Percentiles rank a stretch among this genome's conserved stretches.
phyloP scores from a whole-genome alignment of 2,797 vertebrate genomes.

The Meda fulgida region DNA sequence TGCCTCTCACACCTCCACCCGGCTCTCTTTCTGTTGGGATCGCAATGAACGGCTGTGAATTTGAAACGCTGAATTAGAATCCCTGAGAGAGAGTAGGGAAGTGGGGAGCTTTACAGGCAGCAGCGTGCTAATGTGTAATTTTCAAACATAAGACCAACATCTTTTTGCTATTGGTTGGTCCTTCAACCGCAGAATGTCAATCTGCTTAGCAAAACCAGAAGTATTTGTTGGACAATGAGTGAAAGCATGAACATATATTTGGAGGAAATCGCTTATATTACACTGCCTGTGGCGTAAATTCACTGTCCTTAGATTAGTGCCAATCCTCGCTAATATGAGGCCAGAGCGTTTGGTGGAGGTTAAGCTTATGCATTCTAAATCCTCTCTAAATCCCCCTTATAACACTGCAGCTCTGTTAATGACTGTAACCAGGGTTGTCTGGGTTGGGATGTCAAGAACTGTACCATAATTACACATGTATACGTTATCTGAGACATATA shows the following conservation, averaged over 20 bases:
- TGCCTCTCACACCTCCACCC: slow-evolving; percentile 22
- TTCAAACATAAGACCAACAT: slow-evolving; percentile 17
- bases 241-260: neutral
- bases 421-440: neutral
- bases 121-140: slow-evolving; percentile 33
- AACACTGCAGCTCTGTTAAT: slow-evolving; percentile 19
- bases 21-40: slow-evolving; percentile 39
- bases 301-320: slow-evolving; percentile 2
- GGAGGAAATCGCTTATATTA: neutral
- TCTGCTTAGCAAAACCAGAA: neutral
- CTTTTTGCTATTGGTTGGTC: slow-evolving; percentile 3
- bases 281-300: neutral
- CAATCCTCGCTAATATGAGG: slow-evolving; percentile 8
- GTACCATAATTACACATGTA: neutral
- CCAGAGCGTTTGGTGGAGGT: slow-evolving; percentile 7
- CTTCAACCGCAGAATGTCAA: neutral
- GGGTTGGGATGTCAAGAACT: neutral
- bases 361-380: slow-evolving; percentile 17
- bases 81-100: slow-evolving; percentile 30
- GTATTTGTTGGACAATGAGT: neutral
- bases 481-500: neutral
- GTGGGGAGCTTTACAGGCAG: slow-evolving; percentile 23
- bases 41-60: slow-evolving; percentile 39
- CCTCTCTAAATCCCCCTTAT: slow-evolving; percentile 10
- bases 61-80: slow-evolving; percentile 42